These are phyloP conservation scores for Gadus chalcogrammus DNA, from an alignment of 2,113 vertebrate species.

Conservation along the genomic window DNA sequence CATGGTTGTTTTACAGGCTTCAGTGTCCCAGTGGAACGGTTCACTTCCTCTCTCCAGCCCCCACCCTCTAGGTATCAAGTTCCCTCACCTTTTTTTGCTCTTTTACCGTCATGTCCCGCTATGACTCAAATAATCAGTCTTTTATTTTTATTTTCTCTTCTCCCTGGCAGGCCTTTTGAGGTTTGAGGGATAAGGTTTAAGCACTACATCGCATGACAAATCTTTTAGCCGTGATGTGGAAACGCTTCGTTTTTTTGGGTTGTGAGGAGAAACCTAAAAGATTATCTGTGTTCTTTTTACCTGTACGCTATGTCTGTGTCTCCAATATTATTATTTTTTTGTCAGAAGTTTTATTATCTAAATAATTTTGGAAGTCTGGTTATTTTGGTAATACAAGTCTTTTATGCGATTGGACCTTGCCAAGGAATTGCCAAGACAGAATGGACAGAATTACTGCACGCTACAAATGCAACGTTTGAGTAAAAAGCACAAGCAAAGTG, in stretches of 20 bases:
- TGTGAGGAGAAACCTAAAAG: too few relatives aligned
- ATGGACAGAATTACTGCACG: background rate
- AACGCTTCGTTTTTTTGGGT: too few relatives aligned
- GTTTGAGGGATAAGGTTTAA: too few relatives aligned
- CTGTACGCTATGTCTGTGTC: background rate
- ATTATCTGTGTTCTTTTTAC: background rate
- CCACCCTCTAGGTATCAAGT: background rate
- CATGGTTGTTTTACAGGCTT: too few relatives aligned
- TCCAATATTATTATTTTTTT: background rate
- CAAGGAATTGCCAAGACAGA: background rate
- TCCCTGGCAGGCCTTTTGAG: too few relatives aligned
- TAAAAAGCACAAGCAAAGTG: slow-evolving; percentile 12
- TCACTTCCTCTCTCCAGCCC: too few relatives aligned
- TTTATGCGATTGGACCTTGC: background rate
- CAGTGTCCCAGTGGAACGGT: too few relatives aligned
- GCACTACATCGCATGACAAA: too few relatives aligned
- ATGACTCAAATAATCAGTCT: too few relatives aligned
- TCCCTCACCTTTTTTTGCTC: background rate
- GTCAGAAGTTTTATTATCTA: background rate
- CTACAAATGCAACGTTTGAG: slow-evolving; percentile 9
- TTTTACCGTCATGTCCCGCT: background rate
- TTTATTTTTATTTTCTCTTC: too few relatives aligned
- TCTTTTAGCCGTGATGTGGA: too few relatives aligned
- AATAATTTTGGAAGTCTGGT: background rate
- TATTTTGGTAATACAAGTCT: background rate